Conservation (phyloP, 1,140 invertebrate species). For the Drosophila leontia region DNA sequence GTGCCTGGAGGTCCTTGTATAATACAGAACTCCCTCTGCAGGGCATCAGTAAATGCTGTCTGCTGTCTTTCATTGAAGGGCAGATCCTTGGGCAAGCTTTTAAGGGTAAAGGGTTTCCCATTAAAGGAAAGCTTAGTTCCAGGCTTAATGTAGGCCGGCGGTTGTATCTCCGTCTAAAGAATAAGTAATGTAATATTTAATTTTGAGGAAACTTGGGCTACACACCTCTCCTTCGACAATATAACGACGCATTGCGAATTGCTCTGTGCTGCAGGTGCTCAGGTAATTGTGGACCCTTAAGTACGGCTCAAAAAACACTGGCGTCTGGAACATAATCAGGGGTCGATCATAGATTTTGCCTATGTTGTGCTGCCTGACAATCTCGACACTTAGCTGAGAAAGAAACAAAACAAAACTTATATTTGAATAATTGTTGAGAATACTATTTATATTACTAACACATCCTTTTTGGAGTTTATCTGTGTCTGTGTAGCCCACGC, state of each 20-base stretch:
- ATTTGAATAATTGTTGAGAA: not conserved
- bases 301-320: conserved; percentile 90
- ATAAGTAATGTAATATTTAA: too few species aligned
- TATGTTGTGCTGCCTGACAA: conserved; percentile 81
- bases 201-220: not conserved
- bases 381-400: conserved; percentile 85
- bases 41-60: conserved; percentile 86
- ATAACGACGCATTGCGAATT: conserved; percentile 89
- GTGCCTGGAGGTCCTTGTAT: conserved; percentile 94
- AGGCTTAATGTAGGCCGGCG: conserved; percentile 40
- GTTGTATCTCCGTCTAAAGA: conserved; percentile 26
- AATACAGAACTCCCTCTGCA: conserved; percentile 88
- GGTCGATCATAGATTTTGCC: conserved; percentile 81
- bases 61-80: conserved; percentile 86
- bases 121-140: conserved; percentile 27
- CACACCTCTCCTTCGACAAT: conserved; percentile 86
- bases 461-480: conserved; percentile 85
- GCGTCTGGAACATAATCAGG: conserved; percentile 88
- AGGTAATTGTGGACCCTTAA: conserved; percentile 88
- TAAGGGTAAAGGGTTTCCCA: conserved; percentile 20
- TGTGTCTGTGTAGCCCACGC: conserved; percentile 87
- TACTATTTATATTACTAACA: conserved; percentile 77
- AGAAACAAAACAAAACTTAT: not conserved
- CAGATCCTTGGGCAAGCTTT: conserved; percentile 3
- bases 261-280: conserved; percentile 85